Base-by-base conservation (phyloP, 2,113 vertebrate genomes). In the Opisthocomus hoazin region DNA sequence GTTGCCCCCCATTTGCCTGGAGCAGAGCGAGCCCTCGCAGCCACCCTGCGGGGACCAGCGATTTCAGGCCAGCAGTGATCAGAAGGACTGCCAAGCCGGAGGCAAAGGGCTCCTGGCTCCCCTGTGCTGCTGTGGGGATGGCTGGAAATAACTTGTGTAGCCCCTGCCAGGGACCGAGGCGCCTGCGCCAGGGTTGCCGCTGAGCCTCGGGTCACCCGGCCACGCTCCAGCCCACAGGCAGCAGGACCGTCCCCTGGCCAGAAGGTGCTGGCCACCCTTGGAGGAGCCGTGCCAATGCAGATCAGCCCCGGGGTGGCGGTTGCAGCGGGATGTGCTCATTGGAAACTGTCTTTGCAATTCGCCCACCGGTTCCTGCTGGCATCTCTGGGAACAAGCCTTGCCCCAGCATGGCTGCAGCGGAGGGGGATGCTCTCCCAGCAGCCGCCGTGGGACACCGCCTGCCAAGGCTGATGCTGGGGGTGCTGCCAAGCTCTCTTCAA, bases 261-360 rank as follows among this genome's bases (percentile, higher is more conserved):
- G 84, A 34, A 69, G 32, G 41, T 54, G 14, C 30, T 4, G 34
- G 45, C 17, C n/a, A 23, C 15, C 54, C 76, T 36, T 6, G 1
- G 39, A 74, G 37, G 30, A 81, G 48, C 48, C 0, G 2, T 41
- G 68, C 17, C 66, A 43, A 9, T 2, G 36, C 0, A 0, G 60
- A 32, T 37, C 53, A 63, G 54, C 41, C 61, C 60, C 1, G 2
- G 26, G 30, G 54, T 63, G 36, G 14, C 0, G 0, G 53, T 4
- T 58, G 73, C n/a, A 89, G 26, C n/a, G 11, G 2, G 36, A n/a
- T 0, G 0, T 15, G 41, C 23, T 69, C 12, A 0, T 85, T 69
- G 57, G 46, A 24, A 57, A 23, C 41, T n/a, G 32, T 8, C 54
- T 69, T 80, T 69, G 48, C 43, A 63, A 51, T 58, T 41, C 76